Evolutionary conservation across 1,140 invertebrate genomes (phyloP).

Genomic region (Macrosteles quadrilineatus): DNA sequence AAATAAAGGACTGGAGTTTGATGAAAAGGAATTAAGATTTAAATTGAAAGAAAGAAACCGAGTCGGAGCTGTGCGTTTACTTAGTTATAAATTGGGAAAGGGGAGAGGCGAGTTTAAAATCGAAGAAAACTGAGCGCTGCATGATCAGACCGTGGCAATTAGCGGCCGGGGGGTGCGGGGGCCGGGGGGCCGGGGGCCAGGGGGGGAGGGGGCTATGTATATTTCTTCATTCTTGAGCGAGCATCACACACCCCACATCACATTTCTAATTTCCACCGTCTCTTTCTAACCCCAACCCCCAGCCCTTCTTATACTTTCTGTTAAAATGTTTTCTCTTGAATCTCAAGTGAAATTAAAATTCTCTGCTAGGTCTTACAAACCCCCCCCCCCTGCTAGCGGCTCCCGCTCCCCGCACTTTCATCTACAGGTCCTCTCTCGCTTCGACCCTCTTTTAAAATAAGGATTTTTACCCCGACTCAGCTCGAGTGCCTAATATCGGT

Average conservation of each 20-base stretch:
- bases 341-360: conserved; percentile 46
- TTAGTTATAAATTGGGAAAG: conserved; percentile 27
- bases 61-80: conserved; percentile 21
- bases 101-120: conserved; percentile 30
- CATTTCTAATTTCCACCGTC: conserved; percentile 42
- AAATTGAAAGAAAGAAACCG: conserved; percentile 31
- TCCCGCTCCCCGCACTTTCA: conserved; percentile 26
- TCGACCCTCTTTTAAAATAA: conserved; percentile 42
- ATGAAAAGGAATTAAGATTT: conserved; percentile 32
- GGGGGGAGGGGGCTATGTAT: conserved; percentile 21
- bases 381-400: conserved; percentile 10
- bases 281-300: conserved; percentile 27
- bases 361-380: conserved; percentile 37
- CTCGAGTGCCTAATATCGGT: conserved; percentile 19
- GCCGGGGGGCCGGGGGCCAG: not conserved
- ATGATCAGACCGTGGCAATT: conserved; percentile 31
- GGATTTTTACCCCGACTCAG: conserved; percentile 36
- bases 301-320: conserved; percentile 42
- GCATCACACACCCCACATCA: conserved; percentile 35
- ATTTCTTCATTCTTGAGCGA: conserved; percentile 39
- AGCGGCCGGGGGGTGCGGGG: conserved; percentile 3
- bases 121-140: conserved; percentile 29
- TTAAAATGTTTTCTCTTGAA: conserved; percentile 45
- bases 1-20: conserved; percentile 24
- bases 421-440: conserved; percentile 33